phyloP scores from a whole-genome alignment of 2,888 invertebrate genomes.

The Chymomyza fuscimana region DNA sequence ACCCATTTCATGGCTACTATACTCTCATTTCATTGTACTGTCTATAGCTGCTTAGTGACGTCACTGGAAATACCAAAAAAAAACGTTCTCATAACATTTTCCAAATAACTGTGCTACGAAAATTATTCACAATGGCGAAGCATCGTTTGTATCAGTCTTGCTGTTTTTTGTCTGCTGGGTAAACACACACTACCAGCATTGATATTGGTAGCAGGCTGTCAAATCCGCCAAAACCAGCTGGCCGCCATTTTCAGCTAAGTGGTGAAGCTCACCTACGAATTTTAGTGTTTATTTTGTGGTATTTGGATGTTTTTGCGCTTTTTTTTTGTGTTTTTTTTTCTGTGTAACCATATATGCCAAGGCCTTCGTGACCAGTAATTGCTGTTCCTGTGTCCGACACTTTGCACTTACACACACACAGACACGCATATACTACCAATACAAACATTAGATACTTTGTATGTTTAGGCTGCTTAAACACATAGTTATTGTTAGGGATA shows the following conservation, averaged over 20 bases:
- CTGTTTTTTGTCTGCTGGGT: background rate
- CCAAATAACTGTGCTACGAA: no score
- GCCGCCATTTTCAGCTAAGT: background rate
- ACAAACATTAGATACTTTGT: background rate
- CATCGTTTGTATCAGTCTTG: no score
- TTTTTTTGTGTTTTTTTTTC: slow-evolving; percentile 31
- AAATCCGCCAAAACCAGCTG: background rate
- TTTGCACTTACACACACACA: background rate
- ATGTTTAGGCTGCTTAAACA: background rate
- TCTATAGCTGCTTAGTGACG: no score
- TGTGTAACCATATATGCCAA: slow-evolving; percentile 32
- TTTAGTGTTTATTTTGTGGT: slow-evolving; percentile 59
- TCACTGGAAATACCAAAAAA: no score
- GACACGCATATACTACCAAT: background rate
- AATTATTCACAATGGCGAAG: no score
- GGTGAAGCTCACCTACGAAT: slow-evolving; percentile 11
- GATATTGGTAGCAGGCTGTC: background rate
- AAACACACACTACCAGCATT: background rate
- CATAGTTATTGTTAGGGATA: background rate
- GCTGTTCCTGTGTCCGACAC: slow-evolving; percentile 44
- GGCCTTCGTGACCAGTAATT: slow-evolving; percentile 69
- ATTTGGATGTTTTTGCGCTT: slow-evolving; percentile 38
- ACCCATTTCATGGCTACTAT: no score
- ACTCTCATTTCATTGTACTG: no score
- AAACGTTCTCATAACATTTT: no score